Percentiles rank a stretch among this genome's conserved stretches.
Evolutionary conservation across 2,797 vertebrate species (phyloP).

Genomic region (Nothura maculosa): DNA sequence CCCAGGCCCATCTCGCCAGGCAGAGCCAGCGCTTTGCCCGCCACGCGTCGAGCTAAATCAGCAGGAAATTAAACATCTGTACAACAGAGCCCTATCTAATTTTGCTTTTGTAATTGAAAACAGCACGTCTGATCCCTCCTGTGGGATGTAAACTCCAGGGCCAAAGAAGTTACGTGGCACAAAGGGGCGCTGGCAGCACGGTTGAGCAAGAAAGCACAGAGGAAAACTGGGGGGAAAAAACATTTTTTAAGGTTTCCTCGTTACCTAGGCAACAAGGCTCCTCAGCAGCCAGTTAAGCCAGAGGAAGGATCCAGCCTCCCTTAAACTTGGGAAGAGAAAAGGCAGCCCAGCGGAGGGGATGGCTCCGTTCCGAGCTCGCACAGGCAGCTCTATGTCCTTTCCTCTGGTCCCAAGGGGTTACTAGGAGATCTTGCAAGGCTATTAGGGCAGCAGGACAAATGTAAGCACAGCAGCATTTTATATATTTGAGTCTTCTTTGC

Average conservation of each 20-base stretch:
- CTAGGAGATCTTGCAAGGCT: background rate
- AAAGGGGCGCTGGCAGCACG: background rate
- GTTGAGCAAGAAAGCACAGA: background rate
- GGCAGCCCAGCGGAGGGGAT: background rate
- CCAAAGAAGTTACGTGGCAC: background rate
- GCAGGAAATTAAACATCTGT: background rate
- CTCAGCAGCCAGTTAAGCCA: background rate
- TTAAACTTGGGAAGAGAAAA: background rate
- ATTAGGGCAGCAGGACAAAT: background rate
- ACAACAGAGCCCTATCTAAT: background rate
- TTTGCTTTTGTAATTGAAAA: background rate
- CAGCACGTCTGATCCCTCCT: background rate
- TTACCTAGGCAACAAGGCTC: background rate
- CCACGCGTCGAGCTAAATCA: fast-evolving
- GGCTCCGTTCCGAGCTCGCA: background rate
- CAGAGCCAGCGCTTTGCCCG: background rate
- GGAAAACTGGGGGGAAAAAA: background rate
- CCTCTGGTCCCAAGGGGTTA: background rate
- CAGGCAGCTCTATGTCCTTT: no score
- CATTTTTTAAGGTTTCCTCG: background rate
- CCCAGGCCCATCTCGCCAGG: background rate
- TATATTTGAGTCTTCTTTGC: background rate
- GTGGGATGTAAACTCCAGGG: background rate
- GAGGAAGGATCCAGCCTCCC: background rate
- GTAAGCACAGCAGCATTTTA: background rate